Evolutionary conservation across 1,140 invertebrate genomes (phyloP), one percentile per base, ranked within the genome.

Genomic region (Hyles vespertilio): DNA sequence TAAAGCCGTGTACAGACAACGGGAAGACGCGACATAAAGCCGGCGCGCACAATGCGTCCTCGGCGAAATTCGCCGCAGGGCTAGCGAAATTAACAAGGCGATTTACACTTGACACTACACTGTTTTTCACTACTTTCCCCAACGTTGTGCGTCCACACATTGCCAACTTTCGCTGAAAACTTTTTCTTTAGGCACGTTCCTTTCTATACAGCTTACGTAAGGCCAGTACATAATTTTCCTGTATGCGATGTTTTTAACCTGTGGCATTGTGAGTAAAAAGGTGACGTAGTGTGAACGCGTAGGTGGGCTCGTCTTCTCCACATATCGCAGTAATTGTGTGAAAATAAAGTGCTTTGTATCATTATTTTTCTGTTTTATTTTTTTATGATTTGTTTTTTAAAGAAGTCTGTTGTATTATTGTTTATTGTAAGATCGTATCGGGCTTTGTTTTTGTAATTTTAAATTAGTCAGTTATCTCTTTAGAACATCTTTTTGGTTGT

Each of bases 21-120:
- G 81, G 81, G 80, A 88, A 87, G 84, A 87, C 80, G 81, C 77
- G 84, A 85, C 85, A 87, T 88, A 88, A 88, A 88, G 85, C 85
- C 84, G 76, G 73, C 81, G 65, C 70, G 84, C 83, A 88, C 85
- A 88, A 88, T 88, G 79, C 84, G 77, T 88, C 81, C 85, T 88
- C 82, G 70, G 81, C 75, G 70, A 88, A 87, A 87, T 86, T 87
- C 80, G 86, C 86, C 86, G 86, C 86, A 84, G 84, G 86, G 74
- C 78, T 70, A 76, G 75, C 63, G 74, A 87, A 89, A 89, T 89
- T 89, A 89, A 89, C 86, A 89, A 89, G 86, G 81, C 81, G 84
- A 89, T 89, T 89, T 89, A 87, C 84, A 84, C 86, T 89, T 89
- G 84, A 89, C 86, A 86, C 82, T 80, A 82, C 80, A 73, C 75